Conservation (phyloP, 2,797 vertebrate genomes). For the Catostomus latipinnis region DNA sequence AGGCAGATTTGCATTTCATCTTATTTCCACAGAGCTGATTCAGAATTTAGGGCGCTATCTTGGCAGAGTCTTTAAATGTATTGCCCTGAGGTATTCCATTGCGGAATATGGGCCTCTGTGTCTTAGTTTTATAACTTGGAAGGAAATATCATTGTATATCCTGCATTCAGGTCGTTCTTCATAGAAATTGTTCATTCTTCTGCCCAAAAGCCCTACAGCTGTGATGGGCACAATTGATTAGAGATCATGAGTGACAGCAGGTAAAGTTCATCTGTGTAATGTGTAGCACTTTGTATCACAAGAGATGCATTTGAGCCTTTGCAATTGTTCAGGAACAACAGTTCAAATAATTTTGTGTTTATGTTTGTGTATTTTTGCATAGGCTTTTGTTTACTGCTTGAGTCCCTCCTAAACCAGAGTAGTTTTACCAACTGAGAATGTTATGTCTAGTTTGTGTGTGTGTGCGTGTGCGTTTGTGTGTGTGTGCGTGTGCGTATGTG, state of each 20-base stretch:
- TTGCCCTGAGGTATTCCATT: no score
- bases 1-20: no score
- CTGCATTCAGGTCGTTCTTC: no score
- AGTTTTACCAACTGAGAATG: neutral
- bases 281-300: neutral
- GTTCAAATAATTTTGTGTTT: no score
- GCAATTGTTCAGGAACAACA: neutral
- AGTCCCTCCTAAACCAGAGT: neutral
- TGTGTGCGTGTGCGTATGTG: neutral
- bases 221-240: neutral
- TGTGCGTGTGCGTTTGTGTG: neutral
- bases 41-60: no score
- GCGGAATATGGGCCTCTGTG: no score
- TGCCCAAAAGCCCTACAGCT: no score
- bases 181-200: no score
- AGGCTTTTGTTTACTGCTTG: conserved; percentile 23
- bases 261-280: conserved; percentile 26
- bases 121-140: no score
- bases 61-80: no score
- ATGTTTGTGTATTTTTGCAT: neutral
- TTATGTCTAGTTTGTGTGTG: conserved; percentile 14
- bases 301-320: neutral
- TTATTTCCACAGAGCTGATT: no score
- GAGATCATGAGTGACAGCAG: conserved; percentile 7
- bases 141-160: no score